A percentile compares a stretch with the other conserved stretches of the same genome.
phyloP scores from a whole-genome alignment of 2,113 vertebrate genomes.

The Forbesichthys papilliferus region DNA sequence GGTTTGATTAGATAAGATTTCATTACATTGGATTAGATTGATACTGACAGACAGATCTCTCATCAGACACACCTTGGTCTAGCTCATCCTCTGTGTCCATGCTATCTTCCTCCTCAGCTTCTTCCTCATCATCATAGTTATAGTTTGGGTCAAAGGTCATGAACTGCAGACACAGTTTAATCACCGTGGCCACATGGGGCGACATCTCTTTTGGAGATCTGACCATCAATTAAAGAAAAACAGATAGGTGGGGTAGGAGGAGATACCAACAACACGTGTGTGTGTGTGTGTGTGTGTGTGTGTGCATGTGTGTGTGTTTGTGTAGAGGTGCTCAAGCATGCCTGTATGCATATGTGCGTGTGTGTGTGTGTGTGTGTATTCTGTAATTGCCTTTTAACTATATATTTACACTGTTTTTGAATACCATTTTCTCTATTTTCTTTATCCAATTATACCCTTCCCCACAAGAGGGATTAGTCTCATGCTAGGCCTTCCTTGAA shows the following conservation, averaged over 20 bases:
- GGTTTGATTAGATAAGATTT: background rate
- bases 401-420: too few relatives aligned
- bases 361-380: background rate
- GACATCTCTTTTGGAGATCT: constrained; percentile 94
- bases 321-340: background rate
- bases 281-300: background rate
- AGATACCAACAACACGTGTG: background rate
- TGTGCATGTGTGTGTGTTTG: background rate
- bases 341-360: constrained; percentile 14
- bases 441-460: too few relatives aligned
- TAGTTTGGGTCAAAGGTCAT: constrained; percentile 94
- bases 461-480: too few relatives aligned
- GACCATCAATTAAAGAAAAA: background rate
- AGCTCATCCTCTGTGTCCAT: constrained; percentile 88
- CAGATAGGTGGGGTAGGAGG: background rate
- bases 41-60: background rate
- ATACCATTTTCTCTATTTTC: too few relatives aligned
- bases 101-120: constrained; percentile 76
- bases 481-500: too few relatives aligned
- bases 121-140: constrained; percentile 86
- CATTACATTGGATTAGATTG: background rate
- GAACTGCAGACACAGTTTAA: constrained; percentile 87
- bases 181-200: constrained; percentile 82
- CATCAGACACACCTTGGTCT: constrained; percentile 75
- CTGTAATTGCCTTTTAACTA: constrained; percentile 28